These are phyloP conservation scores for Seira ritae DNA, from an alignment of 2,888 invertebrate species.

Conservation along the genomic window DNA sequence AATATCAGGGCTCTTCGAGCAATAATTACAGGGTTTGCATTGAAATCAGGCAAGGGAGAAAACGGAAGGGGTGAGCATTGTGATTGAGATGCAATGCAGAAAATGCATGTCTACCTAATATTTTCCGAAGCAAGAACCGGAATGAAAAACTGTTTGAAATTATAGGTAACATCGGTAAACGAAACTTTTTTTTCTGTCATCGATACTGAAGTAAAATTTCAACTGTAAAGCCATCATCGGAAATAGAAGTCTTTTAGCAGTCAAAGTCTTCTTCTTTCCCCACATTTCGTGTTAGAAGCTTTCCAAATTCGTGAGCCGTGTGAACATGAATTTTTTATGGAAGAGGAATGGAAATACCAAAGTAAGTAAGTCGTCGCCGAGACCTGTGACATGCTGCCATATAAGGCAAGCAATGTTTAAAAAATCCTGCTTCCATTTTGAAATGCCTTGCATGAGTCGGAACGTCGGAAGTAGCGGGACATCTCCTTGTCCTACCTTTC, in stretches of 20 bases:
- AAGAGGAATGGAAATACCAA: background rate
- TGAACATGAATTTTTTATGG: background rate
- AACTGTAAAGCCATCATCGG: background rate
- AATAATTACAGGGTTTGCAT: too few species aligned
- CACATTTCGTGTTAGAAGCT: background rate
- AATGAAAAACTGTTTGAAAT: background rate
- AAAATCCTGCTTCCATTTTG: background rate
- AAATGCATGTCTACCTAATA: too few species aligned
- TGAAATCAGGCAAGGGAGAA: too few species aligned
- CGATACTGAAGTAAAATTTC: constrained; percentile 8
- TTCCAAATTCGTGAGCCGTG: background rate
- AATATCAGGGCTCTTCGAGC: too few species aligned
- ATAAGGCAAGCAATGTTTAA: background rate
- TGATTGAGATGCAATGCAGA: too few species aligned
- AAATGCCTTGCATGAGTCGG: background rate
- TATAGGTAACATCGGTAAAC: too few species aligned
- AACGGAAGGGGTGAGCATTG: too few species aligned
- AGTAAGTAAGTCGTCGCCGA: background rate
- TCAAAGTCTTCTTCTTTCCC: background rate
- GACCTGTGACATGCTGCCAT: background rate
- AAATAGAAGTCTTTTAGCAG: background rate
- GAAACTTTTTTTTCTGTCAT: background rate
- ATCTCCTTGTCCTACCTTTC: background rate
- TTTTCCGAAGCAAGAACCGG: too few species aligned
- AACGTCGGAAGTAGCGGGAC: background rate